phyloP scores from a whole-genome alignment of 1,140 invertebrate species.

The Drosophila grimshawi region DNA sequence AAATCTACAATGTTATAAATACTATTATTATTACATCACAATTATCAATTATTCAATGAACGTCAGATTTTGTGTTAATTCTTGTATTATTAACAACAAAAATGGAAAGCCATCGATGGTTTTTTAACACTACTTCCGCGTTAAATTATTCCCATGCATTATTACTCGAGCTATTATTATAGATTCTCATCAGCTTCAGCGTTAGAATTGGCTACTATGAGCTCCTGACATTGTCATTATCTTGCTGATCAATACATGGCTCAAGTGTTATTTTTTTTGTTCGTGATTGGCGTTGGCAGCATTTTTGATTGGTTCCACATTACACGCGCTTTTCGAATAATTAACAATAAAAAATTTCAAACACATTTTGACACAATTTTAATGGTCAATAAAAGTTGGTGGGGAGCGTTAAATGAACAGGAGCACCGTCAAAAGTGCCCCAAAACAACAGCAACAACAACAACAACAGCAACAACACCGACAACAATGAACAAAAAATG shows the following conservation, averaged over 20 bases:
- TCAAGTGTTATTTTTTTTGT: slow-evolving; percentile 5
- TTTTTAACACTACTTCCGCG: no score
- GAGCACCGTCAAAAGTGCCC: slow-evolving; percentile 34
- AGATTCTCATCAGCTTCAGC: background rate
- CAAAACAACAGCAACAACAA: slow-evolving; percentile 17
- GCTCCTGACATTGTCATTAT: background rate
- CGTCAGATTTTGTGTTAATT: no score
- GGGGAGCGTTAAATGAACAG: slow-evolving; percentile 38
- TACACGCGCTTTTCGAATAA: slow-evolving; percentile 58
- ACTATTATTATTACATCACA: no score
- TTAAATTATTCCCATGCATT: no score
- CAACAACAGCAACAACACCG: slow-evolving; percentile 25
- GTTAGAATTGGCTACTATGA: background rate
- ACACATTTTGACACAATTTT: slow-evolving; percentile 83
- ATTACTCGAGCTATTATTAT: no score
- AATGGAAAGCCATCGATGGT: no score
- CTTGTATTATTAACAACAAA: no score
- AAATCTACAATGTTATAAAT: no score
- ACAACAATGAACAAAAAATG: slow-evolving; percentile 38
- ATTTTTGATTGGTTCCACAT: slow-evolving; percentile 72
- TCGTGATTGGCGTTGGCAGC: slow-evolving; percentile 37
- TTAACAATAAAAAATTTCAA: slow-evolving; percentile 80
- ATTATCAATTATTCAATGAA: no score
- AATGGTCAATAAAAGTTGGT: slow-evolving; percentile 74
- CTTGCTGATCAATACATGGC: slow-evolving; percentile 5